phyloP scores from a whole-genome alignment of 2,888 invertebrate genomes.

The Apotomis betuletana region DNA sequence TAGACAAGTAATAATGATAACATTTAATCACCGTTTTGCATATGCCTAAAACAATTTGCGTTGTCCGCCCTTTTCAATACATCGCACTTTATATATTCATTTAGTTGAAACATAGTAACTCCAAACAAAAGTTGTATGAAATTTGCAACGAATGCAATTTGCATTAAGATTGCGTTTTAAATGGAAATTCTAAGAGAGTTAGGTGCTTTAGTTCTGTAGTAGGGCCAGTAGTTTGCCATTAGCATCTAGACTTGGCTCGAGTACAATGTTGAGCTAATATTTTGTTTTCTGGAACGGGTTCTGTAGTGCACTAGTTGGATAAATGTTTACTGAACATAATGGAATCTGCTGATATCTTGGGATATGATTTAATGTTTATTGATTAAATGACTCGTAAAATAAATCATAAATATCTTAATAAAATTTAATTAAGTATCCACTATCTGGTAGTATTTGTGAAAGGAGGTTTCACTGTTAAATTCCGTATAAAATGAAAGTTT shows the following conservation, averaged over 20 bases:
- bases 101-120: not conserved
- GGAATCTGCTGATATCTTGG: not conserved
- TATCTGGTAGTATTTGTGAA: too few relatives aligned
- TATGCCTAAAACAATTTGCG: constrained; percentile 28
- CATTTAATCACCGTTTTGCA: constrained; percentile 27
- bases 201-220: not conserved
- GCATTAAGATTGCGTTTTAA: not conserved
- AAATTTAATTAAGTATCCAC: too few relatives aligned
- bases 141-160: not conserved
- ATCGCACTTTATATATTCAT: not conserved
- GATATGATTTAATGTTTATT: constrained; percentile 16
- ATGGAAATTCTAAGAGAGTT: not conserved
- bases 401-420: not conserved
- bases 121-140: not conserved
- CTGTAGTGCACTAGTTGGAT: not conserved
- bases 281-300: constrained; percentile 18
- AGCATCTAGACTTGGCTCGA: constrained; percentile 19
- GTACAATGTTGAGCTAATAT: constrained; percentile 22
- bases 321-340: constrained; percentile 16
- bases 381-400: constrained; percentile 2
- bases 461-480: too few relatives aligned
- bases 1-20: constrained; percentile 32
- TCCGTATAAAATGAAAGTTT: too few relatives aligned
- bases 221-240: not conserved
- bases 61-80: constrained; percentile 31